These are phyloP conservation scores for Listrodromus nycthemerus DNA, from an alignment of 2,888 invertebrate genomes.

Conservation along the genomic window DNA sequence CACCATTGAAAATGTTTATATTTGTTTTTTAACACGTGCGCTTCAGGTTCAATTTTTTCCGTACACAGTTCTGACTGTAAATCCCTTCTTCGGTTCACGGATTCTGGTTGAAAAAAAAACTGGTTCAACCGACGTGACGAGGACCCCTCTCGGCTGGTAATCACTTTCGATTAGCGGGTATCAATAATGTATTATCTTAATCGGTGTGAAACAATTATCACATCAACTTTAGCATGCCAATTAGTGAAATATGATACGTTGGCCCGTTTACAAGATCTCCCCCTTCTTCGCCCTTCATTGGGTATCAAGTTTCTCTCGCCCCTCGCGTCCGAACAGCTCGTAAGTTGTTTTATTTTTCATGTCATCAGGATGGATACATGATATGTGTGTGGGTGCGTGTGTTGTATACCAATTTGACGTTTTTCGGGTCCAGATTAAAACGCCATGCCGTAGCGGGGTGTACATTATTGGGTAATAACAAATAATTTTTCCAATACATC, in stretches of 20 bases:
- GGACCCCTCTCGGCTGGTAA: slow-evolving; percentile 13
- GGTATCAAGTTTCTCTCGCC: slow-evolving; percentile 51
- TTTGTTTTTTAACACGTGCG: not conserved
- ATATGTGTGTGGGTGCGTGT: slow-evolving; percentile 7
- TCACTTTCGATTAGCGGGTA: slow-evolving; percentile 49
- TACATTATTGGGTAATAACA: not conserved
- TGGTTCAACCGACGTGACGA: not conserved
- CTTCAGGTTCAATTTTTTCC: not conserved
- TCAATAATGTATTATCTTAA: slow-evolving; percentile 57
- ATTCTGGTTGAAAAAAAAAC: not conserved
- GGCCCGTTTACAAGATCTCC: slow-evolving; percentile 27
- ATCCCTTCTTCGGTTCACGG: not conserved
- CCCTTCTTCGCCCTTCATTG: not conserved
- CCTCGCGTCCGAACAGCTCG: slow-evolving; percentile 23
- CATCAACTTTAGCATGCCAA: slow-evolving; percentile 51
- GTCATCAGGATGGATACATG: slow-evolving; percentile 36
- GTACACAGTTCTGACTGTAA: not conserved
- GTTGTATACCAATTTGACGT: slow-evolving; percentile 17
- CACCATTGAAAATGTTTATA: slow-evolving; percentile 27
- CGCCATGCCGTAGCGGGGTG: not conserved
- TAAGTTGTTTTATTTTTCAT: slow-evolving; percentile 40
- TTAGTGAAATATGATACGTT: slow-evolving; percentile 62
- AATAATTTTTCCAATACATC: not conserved
- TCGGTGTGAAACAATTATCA: slow-evolving; percentile 61
- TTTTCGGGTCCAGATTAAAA: slow-evolving; percentile 19